Evolutionary conservation across 2,797 vertebrate genomes (phyloP).

Genomic region (Lindbergichthys nudifrons): DNA sequence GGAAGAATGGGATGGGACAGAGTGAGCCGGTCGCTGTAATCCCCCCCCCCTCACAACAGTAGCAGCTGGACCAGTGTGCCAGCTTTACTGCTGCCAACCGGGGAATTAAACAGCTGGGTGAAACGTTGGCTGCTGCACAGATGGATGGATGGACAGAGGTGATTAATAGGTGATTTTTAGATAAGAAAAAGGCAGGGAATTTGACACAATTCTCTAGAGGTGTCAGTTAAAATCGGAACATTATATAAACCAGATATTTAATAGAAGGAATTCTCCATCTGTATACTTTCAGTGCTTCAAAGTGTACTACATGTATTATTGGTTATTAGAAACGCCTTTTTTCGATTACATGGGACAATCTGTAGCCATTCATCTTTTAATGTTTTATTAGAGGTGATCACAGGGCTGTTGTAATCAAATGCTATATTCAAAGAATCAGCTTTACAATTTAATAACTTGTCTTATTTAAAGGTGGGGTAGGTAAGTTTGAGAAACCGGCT

Average conservation of each 20-base stretch:
- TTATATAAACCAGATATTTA: not conserved
- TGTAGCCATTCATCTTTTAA: not conserved
- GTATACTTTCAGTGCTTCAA: not conserved
- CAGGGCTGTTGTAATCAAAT: no score
- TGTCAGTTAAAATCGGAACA: not conserved
- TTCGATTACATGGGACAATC: not conserved
- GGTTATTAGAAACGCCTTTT: not conserved
- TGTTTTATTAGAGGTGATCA: not conserved
- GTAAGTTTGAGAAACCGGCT: no score
- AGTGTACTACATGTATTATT: not conserved
- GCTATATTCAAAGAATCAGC: no score
- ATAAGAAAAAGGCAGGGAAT: not conserved
- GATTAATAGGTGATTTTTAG: not conserved
- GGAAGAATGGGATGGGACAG: constrained; percentile 64
- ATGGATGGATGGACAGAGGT: constrained; percentile 8
- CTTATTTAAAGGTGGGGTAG: no score
- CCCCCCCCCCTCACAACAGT: constrained; percentile 46
- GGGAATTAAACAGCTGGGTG: constrained; percentile 39
- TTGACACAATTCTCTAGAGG: not conserved
- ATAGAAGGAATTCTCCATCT: not conserved
- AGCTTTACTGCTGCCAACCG: constrained; percentile 63
- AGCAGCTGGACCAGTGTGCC: constrained; percentile 70
- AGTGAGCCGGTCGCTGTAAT: constrained; percentile 63
- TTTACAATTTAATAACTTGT: no score
- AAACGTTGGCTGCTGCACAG: not conserved